These are phyloP conservation scores for Bergia puertoricense DNA, from an alignment of 92 coral and sea anemone species.

Conservation along the genomic window DNA sequence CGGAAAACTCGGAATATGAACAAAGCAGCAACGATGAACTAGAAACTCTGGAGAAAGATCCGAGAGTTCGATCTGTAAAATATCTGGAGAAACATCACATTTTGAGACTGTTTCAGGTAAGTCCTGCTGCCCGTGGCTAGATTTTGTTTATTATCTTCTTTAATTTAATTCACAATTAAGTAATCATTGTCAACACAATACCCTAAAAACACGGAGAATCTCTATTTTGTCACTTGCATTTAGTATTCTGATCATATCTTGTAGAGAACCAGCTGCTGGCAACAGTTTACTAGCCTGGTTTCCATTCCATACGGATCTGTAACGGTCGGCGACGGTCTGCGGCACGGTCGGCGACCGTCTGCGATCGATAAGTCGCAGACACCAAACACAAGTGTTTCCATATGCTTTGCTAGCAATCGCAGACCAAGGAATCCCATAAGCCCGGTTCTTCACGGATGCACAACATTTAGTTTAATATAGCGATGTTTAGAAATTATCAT, in stretches of 20 bases:
- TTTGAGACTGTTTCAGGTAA: constrained; percentile 82
- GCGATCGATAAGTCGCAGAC: no score
- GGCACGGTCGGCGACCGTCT: no score
- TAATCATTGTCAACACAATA: background rate
- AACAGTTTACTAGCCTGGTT: no score
- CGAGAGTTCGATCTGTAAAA: constrained; percentile 69
- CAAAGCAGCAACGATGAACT: background rate
- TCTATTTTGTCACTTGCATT: background rate
- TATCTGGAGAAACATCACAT: constrained; percentile 75
- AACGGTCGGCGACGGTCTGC: no score
- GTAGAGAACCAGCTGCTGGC: background rate
- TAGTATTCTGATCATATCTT: background rate
- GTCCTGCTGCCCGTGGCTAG: background rate
- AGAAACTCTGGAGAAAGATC: constrained; percentile 47
- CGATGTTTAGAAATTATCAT: no score
- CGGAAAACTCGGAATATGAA: background rate
- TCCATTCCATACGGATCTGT: no score
- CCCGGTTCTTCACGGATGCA: no score
- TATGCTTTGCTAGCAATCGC: no score
- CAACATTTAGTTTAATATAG: no score
- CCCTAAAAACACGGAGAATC: background rate
- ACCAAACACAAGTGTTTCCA: no score
- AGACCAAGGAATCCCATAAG: no score
- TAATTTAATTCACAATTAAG: background rate
- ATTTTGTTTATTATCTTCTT: no score